Conservation (phyloP, 1,140 invertebrate genomes). For the Drosophila virilis region DNA sequence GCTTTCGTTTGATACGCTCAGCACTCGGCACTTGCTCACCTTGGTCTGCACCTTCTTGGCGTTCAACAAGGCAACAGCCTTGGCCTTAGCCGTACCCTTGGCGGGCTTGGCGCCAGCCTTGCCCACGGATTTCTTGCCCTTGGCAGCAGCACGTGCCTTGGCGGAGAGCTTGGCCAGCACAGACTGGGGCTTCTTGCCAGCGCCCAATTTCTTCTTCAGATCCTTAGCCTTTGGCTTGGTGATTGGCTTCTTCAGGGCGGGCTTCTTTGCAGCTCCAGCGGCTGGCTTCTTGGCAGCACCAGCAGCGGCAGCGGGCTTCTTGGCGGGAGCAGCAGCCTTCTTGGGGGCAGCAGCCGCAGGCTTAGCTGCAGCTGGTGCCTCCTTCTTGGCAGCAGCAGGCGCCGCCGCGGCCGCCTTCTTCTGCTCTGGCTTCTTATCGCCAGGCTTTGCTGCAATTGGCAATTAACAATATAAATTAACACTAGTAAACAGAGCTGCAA, state of each 20-base stretch:
- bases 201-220: slow-evolving; percentile 86
- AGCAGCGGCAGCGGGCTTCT: slow-evolving; percentile 80
- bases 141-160: slow-evolving; percentile 79
- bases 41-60: slow-evolving; percentile 91
- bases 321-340: slow-evolving; percentile 84
- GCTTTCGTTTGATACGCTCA: background rate
- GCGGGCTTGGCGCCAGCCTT: slow-evolving; percentile 75
- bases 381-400: slow-evolving; percentile 84
- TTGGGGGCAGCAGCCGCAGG: slow-evolving; percentile 85
- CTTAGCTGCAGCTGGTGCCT: slow-evolving; percentile 84
- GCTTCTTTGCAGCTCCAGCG: slow-evolving; percentile 60
- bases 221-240: slow-evolving; percentile 87
- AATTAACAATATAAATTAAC: slow-evolving; percentile 19
- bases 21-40: slow-evolving; percentile 85
- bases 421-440: slow-evolving; percentile 83
- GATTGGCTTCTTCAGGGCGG: slow-evolving; percentile 83
- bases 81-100: slow-evolving; percentile 85
- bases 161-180: slow-evolving; percentile 83
- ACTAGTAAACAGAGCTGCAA: slow-evolving; percentile 58
- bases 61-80: slow-evolving; percentile 84
- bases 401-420: slow-evolving; percentile 76
- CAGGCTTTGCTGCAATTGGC: slow-evolving; percentile 73
- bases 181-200: slow-evolving; percentile 83
- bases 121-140: slow-evolving; percentile 66
- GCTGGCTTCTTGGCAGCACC: slow-evolving; percentile 84